Base-by-base conservation (phyloP, 2,113 vertebrate genomes). In the Climacteris rufus region DNA sequence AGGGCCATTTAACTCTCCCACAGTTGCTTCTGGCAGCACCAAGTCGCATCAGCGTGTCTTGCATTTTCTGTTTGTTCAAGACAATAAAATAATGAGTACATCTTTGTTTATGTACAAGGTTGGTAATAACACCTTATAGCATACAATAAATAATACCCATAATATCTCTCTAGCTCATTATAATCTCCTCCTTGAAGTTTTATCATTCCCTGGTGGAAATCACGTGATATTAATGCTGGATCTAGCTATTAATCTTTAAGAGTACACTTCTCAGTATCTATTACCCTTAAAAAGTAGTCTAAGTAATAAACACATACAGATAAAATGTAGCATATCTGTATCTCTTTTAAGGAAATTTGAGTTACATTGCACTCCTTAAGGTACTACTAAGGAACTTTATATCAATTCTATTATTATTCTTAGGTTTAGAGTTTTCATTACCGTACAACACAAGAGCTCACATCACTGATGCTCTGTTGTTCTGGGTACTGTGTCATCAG, bases 81-180 rank as follows among this genome's bases (percentile, higher is more conserved):
- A 80, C n/a, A 86, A 27, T 49, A 64, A 94, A 93, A 89, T 37
- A 85, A 93, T 39, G 44, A 86, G 11, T 42, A 69, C 9, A 12
- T 81, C 19, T 79, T 86, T 77, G 28, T 84, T 96, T 89, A 78
- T 78, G 24, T 75, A 47, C 57, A 68, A 75, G 12, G 16, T 24
- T 66, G 37, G 28, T 75, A 90, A 19, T 80, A 83, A 80, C 40
- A 59, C 16, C 25, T 33, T 72, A 63, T 49, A 89, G 28, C 61
- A 80, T 18, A 37, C 35, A 84, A 24, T 94, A 96, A 95, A 90
- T 89, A 96, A 91, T 74, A 54, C 40, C 23, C 72, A 75, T 89
- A 72, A 79, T 65, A 84, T 20, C 53, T 44, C 21, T 76, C 31
- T 88, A 64, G 75, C 61, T 93, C 94, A 92, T 97, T 95, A 94